Percentiles rank a stretch among this genome's conserved stretches.
Evolutionary conservation across 2,797 vertebrate genomes (phyloP).

Genomic region (Phalanger gymnotis): DNA sequence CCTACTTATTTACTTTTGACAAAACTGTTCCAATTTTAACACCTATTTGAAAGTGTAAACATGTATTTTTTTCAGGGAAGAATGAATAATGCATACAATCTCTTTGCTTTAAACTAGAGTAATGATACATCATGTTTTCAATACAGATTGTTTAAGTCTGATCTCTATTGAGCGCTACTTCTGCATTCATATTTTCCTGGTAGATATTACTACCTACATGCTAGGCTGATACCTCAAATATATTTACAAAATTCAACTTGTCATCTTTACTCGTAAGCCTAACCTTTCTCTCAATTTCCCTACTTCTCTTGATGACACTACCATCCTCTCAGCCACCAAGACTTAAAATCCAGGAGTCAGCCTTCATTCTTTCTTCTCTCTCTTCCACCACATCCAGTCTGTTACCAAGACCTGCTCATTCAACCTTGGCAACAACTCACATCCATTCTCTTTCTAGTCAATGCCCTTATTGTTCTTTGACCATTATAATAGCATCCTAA

Average conservation of each 20-base stretch:
- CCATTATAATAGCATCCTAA: background rate
- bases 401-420: background rate
- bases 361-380: background rate
- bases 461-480: background rate
- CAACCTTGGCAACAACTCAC: background rate
- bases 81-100: constrained; percentile 72
- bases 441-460: background rate
- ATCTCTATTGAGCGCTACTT: background rate
- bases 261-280: background rate
- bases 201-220: background rate
- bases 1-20: constrained; percentile 68
- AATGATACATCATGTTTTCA: constrained; percentile 61
- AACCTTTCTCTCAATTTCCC: background rate
- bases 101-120: constrained; percentile 66
- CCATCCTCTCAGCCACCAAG: background rate
- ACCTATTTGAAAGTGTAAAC: constrained; percentile 79
- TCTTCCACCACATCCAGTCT: background rate
- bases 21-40: constrained; percentile 74
- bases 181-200: background rate
- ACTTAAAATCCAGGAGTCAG: background rate
- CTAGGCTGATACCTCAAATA: background rate
- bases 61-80: constrained; percentile 61
- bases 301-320: background rate
- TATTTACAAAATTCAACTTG: background rate
- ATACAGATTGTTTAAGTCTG: constrained; percentile 54